phyloP scores from a whole-genome alignment of 2,888 invertebrate genomes.

The Hydrotaea cyrtoneurina region DNA sequence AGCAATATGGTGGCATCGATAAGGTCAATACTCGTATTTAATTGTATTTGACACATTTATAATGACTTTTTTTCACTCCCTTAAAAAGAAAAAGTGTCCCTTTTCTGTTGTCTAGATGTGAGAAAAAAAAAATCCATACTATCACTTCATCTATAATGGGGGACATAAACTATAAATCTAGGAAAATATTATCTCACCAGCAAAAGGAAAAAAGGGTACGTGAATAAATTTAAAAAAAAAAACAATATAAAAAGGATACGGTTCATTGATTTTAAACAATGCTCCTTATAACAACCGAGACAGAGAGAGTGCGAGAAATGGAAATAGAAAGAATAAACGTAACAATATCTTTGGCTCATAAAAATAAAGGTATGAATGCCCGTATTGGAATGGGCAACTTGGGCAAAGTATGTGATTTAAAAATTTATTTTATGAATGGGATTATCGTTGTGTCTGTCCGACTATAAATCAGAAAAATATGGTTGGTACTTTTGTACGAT shows the following conservation, averaged over 20 bases:
- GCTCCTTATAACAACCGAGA: not conserved
- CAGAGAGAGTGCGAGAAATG: too few species aligned
- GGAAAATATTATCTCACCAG: slow-evolving; percentile 17
- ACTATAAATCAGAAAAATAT: slow-evolving; percentile 1
- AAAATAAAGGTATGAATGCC: slow-evolving; percentile 6
- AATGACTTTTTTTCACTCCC: slow-evolving; percentile 45
- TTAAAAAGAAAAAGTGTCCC: slow-evolving; percentile 10
- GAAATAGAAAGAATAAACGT: not conserved
- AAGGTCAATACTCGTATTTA: slow-evolving; percentile 47
- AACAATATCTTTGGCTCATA: not conserved
- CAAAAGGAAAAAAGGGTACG: slow-evolving; percentile 13
- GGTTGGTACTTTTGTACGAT: not conserved
- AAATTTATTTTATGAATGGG: not conserved
- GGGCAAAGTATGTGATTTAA: not conserved
- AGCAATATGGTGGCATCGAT: slow-evolving; percentile 1
- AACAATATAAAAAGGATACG: slow-evolving; percentile 32
- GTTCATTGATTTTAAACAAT: slow-evolving; percentile 38
- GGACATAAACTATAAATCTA: slow-evolving; percentile 19
- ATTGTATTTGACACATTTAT: slow-evolving; percentile 62
- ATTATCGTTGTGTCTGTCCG: not conserved
- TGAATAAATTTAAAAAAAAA: not conserved
- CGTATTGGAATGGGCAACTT: not conserved
- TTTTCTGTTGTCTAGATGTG: slow-evolving; percentile 5
- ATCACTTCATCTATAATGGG: not conserved
- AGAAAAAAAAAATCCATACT: not conserved